Conservation (phyloP, 2,797 vertebrate species). For the Apogon hyalosoma region DNA sequence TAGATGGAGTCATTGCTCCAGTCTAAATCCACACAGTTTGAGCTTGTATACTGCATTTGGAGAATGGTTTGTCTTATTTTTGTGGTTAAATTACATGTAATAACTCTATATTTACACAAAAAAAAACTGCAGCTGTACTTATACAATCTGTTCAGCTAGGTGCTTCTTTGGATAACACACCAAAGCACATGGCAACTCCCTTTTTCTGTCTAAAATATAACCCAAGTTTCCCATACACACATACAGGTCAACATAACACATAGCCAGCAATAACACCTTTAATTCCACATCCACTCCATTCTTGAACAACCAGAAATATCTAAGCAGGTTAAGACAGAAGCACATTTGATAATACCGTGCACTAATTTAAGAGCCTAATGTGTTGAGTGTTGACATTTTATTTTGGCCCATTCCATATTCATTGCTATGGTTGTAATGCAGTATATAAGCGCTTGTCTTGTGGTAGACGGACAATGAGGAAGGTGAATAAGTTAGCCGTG, state of each 20-base stretch:
- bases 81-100: slow-evolving; percentile 11
- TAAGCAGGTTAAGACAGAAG: slow-evolving; percentile 27
- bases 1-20: slow-evolving; percentile 74
- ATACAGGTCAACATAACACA: slow-evolving; percentile 30
- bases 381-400: slow-evolving; percentile 16
- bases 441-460: slow-evolving; percentile 64
- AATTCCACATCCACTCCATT: slow-evolving; percentile 11
- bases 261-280: slow-evolving; percentile 68
- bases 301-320: background rate
- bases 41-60: slow-evolving; percentile 72
- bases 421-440: slow-evolving; percentile 62
- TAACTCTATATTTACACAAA: slow-evolving; percentile 13
- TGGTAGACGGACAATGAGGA: slow-evolving; percentile 36
- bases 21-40: slow-evolving; percentile 59
- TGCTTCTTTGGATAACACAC: slow-evolving; percentile 36
- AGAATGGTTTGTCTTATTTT: slow-evolving; percentile 16
- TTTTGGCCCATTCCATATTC: background rate
- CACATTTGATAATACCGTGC: slow-evolving; percentile 44
- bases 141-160: slow-evolving; percentile 12
- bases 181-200: slow-evolving; percentile 68
- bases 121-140: slow-evolving; percentile 52
- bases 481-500: slow-evolving; percentile 47
- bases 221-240: slow-evolving; percentile 18
- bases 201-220: slow-evolving; percentile 17
- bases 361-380: slow-evolving; percentile 11